phyloP scores from a whole-genome alignment of 2,888 invertebrate genomes.

The Polia nebulosa region DNA sequence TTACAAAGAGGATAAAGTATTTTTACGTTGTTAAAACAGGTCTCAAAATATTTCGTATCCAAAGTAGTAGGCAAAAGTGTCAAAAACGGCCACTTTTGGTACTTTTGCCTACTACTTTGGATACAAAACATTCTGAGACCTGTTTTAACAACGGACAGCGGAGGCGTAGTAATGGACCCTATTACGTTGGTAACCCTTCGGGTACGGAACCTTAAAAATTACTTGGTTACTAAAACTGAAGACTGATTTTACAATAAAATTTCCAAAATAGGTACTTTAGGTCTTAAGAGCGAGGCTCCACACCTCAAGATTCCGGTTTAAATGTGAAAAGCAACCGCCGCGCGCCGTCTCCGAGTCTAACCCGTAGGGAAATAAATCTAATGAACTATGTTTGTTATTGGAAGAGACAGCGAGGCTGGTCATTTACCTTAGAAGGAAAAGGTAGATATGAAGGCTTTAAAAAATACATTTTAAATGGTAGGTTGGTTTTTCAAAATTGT shows the following conservation, averaged over 20 bases:
- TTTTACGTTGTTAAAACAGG: too few species aligned
- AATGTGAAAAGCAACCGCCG: neutral
- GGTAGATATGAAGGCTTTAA: neutral
- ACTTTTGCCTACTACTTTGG: too few species aligned
- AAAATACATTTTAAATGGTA: neutral
- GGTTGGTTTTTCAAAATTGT: neutral
- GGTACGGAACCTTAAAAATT: too few species aligned
- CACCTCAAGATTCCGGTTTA: neutral
- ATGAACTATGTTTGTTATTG: neutral
- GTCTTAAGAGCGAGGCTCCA: neutral
- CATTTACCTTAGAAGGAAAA: conserved; percentile 1
- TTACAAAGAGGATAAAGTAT: too few species aligned
- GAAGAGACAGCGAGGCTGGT: neutral
- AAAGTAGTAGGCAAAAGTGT: too few species aligned
- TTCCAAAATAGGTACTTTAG: neutral
- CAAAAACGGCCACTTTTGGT: too few species aligned
- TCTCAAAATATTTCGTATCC: too few species aligned
- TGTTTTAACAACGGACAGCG: too few species aligned
- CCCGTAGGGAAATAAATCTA: conserved; percentile 27
- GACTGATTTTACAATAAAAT: neutral
- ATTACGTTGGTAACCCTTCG: too few species aligned
- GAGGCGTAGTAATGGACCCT: too few species aligned
- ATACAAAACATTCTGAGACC: too few species aligned
- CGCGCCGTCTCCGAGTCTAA: neutral
- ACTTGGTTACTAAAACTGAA: neutral